These are phyloP conservation scores for Fragum sueziense DNA, from an alignment of 2,888 invertebrate genomes.

Conservation along the genomic window DNA sequence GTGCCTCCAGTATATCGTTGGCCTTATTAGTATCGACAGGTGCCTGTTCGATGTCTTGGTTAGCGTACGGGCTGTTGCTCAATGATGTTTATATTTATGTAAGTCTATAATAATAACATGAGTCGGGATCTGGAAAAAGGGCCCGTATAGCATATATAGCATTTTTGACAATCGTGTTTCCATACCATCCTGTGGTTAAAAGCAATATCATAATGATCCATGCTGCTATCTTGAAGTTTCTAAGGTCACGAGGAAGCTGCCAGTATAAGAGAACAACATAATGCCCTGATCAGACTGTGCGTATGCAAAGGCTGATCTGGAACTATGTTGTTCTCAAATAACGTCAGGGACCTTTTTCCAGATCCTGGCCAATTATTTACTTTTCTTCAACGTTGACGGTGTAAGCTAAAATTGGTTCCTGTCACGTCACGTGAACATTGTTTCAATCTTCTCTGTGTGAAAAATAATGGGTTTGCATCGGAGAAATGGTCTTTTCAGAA, in stretches of 20 bases:
- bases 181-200: background rate
- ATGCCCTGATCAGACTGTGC: too few species aligned
- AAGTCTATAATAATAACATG: conserved; percentile 36
- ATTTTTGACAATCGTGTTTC: background rate
- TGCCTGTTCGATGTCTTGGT: conserved; percentile 61
- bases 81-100: conserved; percentile 69
- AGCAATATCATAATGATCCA: background rate
- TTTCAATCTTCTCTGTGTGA: too few species aligned
- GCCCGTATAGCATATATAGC: background rate
- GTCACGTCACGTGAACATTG: too few species aligned
- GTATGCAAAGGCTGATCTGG: too few species aligned
- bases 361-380: too few species aligned
- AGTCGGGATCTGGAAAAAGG: background rate
- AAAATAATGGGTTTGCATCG: too few species aligned
- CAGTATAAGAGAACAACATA: background rate
- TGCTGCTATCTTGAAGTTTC: background rate
- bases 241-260: background rate
- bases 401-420: too few species aligned
- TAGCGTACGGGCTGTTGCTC: conserved; percentile 65
- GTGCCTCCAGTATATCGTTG: conserved; percentile 63
- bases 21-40: conserved; percentile 60
- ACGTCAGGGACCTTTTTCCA: too few species aligned
- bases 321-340: too few species aligned
- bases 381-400: too few species aligned
- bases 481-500: too few species aligned